Percentiles rank a stretch among this genome's conserved stretches.
Conservation (phyloP, 2,888 invertebrate genomes). For the Carcina quercana region DNA sequence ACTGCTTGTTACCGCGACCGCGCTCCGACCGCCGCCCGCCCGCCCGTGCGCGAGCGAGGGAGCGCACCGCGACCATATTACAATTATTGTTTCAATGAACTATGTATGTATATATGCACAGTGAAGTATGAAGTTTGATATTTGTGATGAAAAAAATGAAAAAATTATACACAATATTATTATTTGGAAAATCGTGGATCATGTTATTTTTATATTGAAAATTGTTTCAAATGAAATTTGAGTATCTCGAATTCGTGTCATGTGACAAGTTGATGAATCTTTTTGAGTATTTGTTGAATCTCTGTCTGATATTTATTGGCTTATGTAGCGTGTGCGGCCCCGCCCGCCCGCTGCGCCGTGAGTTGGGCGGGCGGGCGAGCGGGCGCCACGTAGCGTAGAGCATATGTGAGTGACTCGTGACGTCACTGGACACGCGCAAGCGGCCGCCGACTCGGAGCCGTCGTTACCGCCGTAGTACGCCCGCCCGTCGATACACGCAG, state of each 20-base stretch:
- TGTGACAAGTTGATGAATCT: slow-evolving; percentile 31
- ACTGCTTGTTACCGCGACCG: slow-evolving; percentile 63
- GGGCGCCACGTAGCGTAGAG: slow-evolving; percentile 8
- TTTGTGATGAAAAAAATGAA: slow-evolving; percentile 59
- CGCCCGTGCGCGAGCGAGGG: slow-evolving; percentile 25
- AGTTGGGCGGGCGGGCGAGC: slow-evolving; percentile 16
- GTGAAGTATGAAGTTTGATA: slow-evolving; percentile 53
- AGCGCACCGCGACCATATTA: slow-evolving; percentile 22
- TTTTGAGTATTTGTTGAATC: slow-evolving; percentile 30
- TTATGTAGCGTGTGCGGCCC: slow-evolving; percentile 3
- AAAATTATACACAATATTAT: slow-evolving; percentile 48
- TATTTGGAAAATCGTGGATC: slow-evolving; percentile 51
- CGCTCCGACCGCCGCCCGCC: slow-evolving; percentile 34
- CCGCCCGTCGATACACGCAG: no score
- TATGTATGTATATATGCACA: slow-evolving; percentile 69
- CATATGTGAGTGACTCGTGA: no score
- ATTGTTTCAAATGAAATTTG: slow-evolving; percentile 40
- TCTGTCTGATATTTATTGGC: slow-evolving; percentile 14
- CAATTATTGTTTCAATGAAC: slow-evolving; percentile 39
- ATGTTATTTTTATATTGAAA: slow-evolving; percentile 64
- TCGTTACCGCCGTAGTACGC: slow-evolving; percentile 37
- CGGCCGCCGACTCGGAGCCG: slow-evolving; percentile 34
- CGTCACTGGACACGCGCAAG: slow-evolving; percentile 18
- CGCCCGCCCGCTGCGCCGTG: slow-evolving; percentile 17
- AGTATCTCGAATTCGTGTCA: slow-evolving; percentile 30